phyloP scores from a whole-genome alignment of 2,888 invertebrate genomes.

The Athalia rosae region DNA sequence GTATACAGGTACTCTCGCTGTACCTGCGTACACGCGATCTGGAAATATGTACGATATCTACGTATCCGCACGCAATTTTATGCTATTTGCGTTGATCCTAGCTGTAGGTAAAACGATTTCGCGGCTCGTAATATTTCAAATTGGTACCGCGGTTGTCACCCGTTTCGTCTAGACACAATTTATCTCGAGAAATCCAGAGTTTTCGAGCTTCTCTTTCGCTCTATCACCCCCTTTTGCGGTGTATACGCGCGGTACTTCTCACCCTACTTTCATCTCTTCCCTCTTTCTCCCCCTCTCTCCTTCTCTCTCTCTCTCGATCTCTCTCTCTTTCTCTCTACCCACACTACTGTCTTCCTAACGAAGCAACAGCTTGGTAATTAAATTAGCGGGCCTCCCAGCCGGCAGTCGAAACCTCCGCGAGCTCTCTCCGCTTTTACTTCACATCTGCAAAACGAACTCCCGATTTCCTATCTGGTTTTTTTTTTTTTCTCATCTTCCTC shows the following conservation, averaged over 20 bases:
- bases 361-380: constrained; percentile 3
- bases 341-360: constrained; percentile 6
- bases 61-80: too few relatives aligned
- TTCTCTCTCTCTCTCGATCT: background rate
- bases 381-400: constrained; percentile 1
- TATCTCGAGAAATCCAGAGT: background rate
- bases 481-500: background rate
- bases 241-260: too few relatives aligned
- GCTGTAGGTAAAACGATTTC: too few relatives aligned
- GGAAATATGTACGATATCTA: too few relatives aligned
- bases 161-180: background rate
- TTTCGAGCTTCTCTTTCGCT: background rate
- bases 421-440: background rate
- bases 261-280: background rate
- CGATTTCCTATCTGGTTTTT: background rate
- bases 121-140: background rate
- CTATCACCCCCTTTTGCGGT: background rate
- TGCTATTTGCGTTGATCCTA: too few relatives aligned
- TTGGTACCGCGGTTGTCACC: background rate
- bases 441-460: background rate
- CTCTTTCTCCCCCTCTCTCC: background rate
- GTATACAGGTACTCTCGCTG: too few relatives aligned
- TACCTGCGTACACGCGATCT: too few relatives aligned
- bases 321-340: background rate
- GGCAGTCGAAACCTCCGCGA: background rate